Evolutionary conservation across 2,797 vertebrate genomes (phyloP).

Genomic region (Psittacula derbiana): DNA sequence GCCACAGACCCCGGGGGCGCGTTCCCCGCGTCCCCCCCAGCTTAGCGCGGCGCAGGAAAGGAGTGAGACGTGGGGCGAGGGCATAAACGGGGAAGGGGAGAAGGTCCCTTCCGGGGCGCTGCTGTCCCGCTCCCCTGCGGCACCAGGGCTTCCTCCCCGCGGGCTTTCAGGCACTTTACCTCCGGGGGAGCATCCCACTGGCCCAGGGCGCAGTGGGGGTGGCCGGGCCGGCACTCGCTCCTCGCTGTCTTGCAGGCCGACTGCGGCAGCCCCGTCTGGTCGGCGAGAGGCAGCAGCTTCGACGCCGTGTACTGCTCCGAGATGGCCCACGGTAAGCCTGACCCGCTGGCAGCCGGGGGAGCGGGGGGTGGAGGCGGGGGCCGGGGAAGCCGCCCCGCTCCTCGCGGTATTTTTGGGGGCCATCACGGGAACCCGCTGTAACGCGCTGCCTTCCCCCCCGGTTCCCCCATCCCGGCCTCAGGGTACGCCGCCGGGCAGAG

Average conservation of each 20-base stretch:
- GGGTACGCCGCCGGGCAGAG: slow-evolving; percentile 76
- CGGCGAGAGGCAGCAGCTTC: slow-evolving; percentile 85
- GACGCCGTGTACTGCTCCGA: slow-evolving; percentile 82
- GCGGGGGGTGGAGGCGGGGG: not conserved
- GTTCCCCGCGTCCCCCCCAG: accelerated
- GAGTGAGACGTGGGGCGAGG: no score
- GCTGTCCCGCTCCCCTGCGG: slow-evolving; percentile 69
- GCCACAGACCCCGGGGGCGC: not conserved
- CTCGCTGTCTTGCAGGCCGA: slow-evolving; percentile 83
- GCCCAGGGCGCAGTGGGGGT: not conserved
- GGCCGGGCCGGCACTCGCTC: not conserved
- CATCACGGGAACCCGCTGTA: not conserved
- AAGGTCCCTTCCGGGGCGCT: not conserved
- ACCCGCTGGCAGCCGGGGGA: not conserved
- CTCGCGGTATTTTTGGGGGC: not conserved
- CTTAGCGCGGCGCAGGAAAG: not conserved
- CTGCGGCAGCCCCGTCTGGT: slow-evolving; percentile 90
- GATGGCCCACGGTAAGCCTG: slow-evolving; percentile 80
- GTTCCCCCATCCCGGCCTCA: slow-evolving; percentile 35
- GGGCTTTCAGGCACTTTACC: slow-evolving; percentile 84
- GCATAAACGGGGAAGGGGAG: not conserved
- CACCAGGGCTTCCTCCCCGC: slow-evolving; percentile 32
- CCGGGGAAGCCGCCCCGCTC: accelerated
- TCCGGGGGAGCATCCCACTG: not conserved
- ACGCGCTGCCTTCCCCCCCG: not conserved